Evolutionary conservation across 2,113 vertebrate species (phyloP).

Genomic region (Puntigrus tetrazona): DNA sequence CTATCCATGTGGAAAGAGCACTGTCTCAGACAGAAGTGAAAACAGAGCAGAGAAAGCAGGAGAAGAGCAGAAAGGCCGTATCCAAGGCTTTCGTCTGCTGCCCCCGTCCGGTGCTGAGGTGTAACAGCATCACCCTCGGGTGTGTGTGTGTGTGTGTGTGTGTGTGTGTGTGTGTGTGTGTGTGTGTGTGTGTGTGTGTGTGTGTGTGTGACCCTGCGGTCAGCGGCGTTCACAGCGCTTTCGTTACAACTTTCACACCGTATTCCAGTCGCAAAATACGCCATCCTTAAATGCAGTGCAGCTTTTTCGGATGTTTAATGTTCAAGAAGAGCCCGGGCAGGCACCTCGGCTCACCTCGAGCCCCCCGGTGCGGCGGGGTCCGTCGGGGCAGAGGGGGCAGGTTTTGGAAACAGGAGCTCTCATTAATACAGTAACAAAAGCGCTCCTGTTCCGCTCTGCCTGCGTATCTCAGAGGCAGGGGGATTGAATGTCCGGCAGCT

Average conservation of each 20-base stretch:
- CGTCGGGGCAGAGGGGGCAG: conserved; percentile 16
- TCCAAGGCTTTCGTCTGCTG: conserved; percentile 49
- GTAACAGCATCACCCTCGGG: background rate
- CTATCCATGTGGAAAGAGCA: background rate
- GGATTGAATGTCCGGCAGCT: conserved; percentile 50
- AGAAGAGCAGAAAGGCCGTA: background rate
- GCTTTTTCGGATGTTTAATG: background rate
- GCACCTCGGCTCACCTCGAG: conserved; percentile 16
- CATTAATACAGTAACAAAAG: conserved; percentile 56
- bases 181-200: background rate
- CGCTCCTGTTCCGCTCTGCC: conserved; percentile 49
- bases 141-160: background rate
- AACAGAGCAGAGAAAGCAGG: background rate
- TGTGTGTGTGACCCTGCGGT: background rate
- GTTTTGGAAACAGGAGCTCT: conserved; percentile 53
- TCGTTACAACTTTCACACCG: background rate
- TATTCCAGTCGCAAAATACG: background rate
- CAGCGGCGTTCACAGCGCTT: background rate
- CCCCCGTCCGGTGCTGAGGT: conserved; percentile 44
- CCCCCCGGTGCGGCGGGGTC: conserved; percentile 19
- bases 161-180: background rate
- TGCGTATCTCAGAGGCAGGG: conserved; percentile 36
- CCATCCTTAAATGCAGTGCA: background rate
- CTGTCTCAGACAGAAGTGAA: background rate
- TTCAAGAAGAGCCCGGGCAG: background rate